A percentile compares a stretch with the other conserved stretches of the same genome.
Evolutionary conservation across 2,113 vertebrate species (phyloP).

Genomic region (Limnothrissa miodon): DNA sequence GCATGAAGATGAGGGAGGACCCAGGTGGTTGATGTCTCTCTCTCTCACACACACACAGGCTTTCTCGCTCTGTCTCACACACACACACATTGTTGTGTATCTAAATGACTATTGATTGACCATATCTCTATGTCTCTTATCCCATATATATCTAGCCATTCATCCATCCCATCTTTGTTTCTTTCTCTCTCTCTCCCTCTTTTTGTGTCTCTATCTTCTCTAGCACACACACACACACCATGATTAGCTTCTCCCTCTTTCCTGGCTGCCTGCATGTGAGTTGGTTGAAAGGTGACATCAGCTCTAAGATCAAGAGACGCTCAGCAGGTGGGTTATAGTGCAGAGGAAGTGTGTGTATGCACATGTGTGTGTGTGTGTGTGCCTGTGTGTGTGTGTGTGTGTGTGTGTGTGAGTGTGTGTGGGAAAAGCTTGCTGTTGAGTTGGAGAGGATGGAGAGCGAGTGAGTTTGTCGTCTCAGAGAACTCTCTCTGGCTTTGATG

Average conservation of each 20-base stretch:
- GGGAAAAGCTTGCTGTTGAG: background rate
- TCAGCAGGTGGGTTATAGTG: background rate
- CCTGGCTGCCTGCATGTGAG: background rate
- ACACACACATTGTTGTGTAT: background rate
- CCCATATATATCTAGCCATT: too few species aligned
- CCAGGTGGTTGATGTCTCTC: background rate
- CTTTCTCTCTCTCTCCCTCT: too few species aligned
- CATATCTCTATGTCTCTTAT: too few species aligned
- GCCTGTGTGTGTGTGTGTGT: background rate
- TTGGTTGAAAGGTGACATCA: background rate
- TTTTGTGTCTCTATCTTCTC: too few species aligned
- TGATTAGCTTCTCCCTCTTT: background rate
- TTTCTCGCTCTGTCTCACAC: background rate
- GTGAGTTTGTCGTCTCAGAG: background rate
- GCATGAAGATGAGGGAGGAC: background rate
- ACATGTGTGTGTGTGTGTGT: background rate
- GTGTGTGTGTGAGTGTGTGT: slow-evolving; percentile 6
- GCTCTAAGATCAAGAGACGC: background rate
- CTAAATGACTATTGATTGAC: too few species aligned
- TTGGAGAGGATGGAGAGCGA: background rate
- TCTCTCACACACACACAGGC: background rate
- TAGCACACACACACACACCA: background rate
- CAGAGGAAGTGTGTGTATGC: background rate
- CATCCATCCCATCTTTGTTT: too few species aligned
- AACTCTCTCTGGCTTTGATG: background rate